phyloP scores from a whole-genome alignment of 2,113 vertebrate genomes.

The Dascyllus trimaculatus region DNA sequence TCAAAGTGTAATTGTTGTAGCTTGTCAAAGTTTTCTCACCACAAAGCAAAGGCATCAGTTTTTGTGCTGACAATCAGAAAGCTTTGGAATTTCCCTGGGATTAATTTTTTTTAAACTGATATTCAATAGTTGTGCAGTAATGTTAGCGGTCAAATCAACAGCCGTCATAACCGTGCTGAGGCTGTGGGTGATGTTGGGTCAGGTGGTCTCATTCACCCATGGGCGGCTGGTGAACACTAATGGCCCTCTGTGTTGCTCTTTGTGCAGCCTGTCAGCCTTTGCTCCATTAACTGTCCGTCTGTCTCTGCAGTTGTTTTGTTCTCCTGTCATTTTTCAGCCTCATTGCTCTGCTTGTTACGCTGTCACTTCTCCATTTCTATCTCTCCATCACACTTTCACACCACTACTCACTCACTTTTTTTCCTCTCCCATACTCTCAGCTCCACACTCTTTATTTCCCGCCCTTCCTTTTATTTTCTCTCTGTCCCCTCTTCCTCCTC shows the following conservation, averaged over 20 bases:
- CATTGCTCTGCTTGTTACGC: conserved; percentile 13
- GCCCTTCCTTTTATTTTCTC: conserved; percentile 32
- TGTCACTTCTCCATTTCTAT: neutral
- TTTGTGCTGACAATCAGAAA: too few relatives aligned
- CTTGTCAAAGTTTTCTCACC: too few relatives aligned
- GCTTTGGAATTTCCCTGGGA: too few relatives aligned
- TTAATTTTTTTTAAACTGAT: too few relatives aligned
- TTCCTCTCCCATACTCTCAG: neutral
- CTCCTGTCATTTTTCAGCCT: conserved; percentile 12
- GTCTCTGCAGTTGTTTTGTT: neutral
- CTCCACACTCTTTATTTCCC: neutral
- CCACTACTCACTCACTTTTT: neutral
- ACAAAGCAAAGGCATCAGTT: too few relatives aligned
- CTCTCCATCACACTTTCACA: conserved; percentile 2
- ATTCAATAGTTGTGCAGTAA: too few relatives aligned
- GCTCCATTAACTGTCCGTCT: conserved; percentile 13
- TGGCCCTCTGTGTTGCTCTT: conserved; percentile 32
- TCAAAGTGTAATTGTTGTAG: too few relatives aligned
- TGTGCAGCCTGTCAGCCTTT: conserved; percentile 5
- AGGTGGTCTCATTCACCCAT: conserved; percentile 6
- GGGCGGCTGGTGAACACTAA: conserved; percentile 1
- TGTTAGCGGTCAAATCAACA: neutral
- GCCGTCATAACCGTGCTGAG: neutral
- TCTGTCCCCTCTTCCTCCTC: neutral
- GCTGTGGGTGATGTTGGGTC: neutral